Evolutionary conservation across 2,888 invertebrate species (phyloP).

Genomic region (Diploptera punctata): DNA sequence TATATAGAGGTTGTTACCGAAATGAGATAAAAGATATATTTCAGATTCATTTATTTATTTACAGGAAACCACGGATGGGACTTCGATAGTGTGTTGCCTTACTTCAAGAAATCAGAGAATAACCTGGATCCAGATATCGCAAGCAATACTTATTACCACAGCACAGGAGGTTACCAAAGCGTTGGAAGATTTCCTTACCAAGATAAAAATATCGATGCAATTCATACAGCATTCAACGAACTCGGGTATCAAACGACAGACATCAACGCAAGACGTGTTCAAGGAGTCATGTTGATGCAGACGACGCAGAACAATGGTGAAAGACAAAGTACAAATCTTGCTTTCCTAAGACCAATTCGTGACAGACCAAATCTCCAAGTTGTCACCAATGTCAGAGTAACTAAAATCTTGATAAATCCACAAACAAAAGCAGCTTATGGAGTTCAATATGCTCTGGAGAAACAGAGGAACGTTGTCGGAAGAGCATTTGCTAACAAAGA

Average conservation of each 20-base stretch:
- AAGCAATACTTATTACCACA: background rate
- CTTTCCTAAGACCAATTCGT: background rate
- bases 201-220: background rate
- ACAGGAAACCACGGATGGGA: slow-evolving; percentile 55
- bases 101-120: slow-evolving; percentile 9
- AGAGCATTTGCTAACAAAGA: slow-evolving; percentile 2
- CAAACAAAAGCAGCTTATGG: background rate
- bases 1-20: no score
- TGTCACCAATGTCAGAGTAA: slow-evolving; percentile 4
- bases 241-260: background rate
- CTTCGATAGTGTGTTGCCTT: background rate
- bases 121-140: background rate
- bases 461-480: background rate
- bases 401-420: background rate
- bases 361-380: slow-evolving; percentile 16
- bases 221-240: background rate
- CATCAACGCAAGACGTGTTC: background rate
- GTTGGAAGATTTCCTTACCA: background rate
- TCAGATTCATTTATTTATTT: no score
- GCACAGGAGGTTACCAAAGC: background rate
- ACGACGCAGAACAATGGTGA: background rate
- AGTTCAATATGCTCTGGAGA: background rate
- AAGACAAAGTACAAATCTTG: background rate
- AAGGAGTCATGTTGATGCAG: background rate
- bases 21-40: no score